phyloP scores from a whole-genome alignment of 2,113 vertebrate genomes.

The Dasyurus viverrinus region DNA sequence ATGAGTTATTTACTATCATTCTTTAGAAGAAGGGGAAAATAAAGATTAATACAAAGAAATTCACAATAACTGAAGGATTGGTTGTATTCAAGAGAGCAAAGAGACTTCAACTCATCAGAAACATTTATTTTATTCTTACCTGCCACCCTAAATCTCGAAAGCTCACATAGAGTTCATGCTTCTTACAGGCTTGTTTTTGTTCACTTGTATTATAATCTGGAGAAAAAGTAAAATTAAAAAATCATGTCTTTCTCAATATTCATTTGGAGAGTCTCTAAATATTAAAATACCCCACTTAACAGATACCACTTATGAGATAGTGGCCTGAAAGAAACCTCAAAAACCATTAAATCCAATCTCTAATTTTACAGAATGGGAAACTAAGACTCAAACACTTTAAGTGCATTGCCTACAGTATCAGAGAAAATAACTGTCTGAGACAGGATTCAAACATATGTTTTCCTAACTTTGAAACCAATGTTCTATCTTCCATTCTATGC shows the following conservation, averaged over 20 bases:
- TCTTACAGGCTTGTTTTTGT: slow-evolving; percentile 99
- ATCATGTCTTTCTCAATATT: slow-evolving; percentile 37
- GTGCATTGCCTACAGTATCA: not conserved
- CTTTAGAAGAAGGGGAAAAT: not conserved
- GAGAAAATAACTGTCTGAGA: slow-evolving; percentile 4
- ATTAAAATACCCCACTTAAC: not conserved
- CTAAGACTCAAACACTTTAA: not conserved
- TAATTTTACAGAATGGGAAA: not conserved
- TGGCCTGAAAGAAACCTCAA: not conserved
- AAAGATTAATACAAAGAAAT: not conserved
- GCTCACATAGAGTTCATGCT: slow-evolving; percentile 99
- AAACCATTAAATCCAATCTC: not conserved
- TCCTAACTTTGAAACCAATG: not conserved
- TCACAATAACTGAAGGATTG: not conserved
- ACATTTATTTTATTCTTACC: slow-evolving; percentile 83
- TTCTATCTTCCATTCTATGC: not conserved
- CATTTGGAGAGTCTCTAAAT: not conserved
- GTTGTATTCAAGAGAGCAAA: slow-evolving; percentile 1
- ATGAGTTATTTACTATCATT: not conserved
- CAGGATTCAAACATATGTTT: not conserved
- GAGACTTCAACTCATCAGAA: not conserved
- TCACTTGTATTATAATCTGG: slow-evolving; percentile 97
- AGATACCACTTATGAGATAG: not conserved
- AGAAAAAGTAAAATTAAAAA: slow-evolving; percentile 57
- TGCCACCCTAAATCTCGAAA: slow-evolving; percentile 99